Percentiles rank a stretch among this genome's conserved stretches.
These are phyloP conservation scores for Sepioteuthis lessoniana DNA, from an alignment of 2,888 invertebrate genomes.

Conservation along the genomic window DNA sequence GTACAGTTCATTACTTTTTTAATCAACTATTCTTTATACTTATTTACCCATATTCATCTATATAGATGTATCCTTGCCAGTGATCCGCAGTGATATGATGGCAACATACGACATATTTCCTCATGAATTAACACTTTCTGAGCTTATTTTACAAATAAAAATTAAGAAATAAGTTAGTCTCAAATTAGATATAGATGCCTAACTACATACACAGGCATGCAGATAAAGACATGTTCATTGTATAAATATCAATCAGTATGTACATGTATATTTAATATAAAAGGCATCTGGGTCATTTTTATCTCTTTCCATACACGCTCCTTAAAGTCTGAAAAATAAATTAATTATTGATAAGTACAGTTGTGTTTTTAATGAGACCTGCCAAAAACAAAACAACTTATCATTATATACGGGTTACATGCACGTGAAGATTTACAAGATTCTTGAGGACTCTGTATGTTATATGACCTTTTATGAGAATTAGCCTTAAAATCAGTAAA, in stretches of 20 bases:
- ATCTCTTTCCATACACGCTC: background rate
- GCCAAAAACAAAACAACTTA: background rate
- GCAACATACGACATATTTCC: background rate
- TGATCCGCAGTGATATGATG: background rate
- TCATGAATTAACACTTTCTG: background rate
- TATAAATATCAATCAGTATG: too few species aligned
- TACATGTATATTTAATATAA: background rate
- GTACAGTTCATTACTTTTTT: too few species aligned
- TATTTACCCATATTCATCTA: background rate
- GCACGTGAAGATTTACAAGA: background rate
- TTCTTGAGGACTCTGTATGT: background rate
- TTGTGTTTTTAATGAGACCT: slow-evolving; percentile 5
- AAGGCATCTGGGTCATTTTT: background rate
- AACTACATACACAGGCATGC: too few species aligned
- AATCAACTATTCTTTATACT: too few species aligned
- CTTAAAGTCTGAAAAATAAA: background rate
- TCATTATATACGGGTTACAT: background rate
- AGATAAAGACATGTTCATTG: too few species aligned
- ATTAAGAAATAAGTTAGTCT: background rate
- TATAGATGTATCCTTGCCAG: background rate
- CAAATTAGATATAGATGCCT: background rate
- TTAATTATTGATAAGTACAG: background rate
- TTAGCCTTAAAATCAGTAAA: background rate
- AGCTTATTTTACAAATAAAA: background rate
- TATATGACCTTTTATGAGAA: background rate